Conservation (phyloP, 1,140 invertebrate species). For the Coenobita brevimanus region DNA sequence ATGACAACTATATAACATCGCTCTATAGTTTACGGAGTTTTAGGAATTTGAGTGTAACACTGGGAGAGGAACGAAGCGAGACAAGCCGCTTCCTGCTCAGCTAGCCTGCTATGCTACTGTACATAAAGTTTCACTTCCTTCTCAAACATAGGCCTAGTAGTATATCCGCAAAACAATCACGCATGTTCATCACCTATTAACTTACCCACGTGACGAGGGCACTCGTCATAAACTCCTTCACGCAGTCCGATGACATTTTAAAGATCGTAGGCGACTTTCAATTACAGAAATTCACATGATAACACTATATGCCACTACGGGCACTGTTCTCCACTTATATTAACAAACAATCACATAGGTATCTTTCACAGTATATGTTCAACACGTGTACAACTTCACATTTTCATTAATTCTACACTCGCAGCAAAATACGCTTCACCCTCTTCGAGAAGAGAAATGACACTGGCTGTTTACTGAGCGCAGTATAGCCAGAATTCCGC, state of each 20-base stretch:
- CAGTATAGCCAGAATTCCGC: not conserved
- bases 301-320: slow-evolving; percentile 37
- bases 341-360: not conserved
- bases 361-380: not conserved
- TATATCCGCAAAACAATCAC: not conserved
- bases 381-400: slow-evolving; percentile 31
- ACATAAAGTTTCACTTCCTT: no score
- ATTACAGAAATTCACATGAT: slow-evolving; percentile 34
- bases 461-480: slow-evolving; percentile 12
- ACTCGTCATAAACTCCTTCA: slow-evolving; percentile 47
- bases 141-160: no score
- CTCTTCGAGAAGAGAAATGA: slow-evolving; percentile 25
- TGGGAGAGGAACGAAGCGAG: no score
- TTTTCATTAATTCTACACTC: slow-evolving; percentile 45
- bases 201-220: slow-evolving; percentile 54
- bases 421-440: not conserved
- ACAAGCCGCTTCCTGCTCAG: not conserved
- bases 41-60: no score
- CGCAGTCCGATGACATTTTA: slow-evolving; percentile 39
- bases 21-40: no score
- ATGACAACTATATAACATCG: no score
- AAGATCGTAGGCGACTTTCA: slow-evolving; percentile 3
- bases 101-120: no score
- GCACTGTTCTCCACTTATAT: not conserved
- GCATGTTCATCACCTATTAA: not conserved